These are phyloP conservation scores for Drosophila bifasciata DNA, from an alignment of 1,140 invertebrate genomes.

Conservation along the genomic window DNA sequence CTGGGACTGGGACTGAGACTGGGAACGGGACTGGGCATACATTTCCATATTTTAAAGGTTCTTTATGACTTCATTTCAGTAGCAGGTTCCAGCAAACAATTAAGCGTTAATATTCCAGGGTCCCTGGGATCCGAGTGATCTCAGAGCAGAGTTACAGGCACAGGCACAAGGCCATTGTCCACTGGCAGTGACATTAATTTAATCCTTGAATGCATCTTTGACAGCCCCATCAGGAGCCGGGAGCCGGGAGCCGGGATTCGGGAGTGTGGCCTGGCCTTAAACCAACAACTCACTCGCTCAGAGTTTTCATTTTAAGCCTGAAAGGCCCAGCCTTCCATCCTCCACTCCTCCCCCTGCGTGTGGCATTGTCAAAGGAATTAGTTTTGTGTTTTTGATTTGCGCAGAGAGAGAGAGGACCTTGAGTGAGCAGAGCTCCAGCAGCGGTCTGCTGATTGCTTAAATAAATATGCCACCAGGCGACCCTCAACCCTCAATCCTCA, in stretches of 20 bases:
- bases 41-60: conserved; percentile 79
- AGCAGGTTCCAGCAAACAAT: conserved; percentile 69
- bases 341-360: conserved; percentile 42
- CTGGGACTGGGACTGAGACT: neutral
- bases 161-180: conserved; percentile 57
- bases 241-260: neutral
- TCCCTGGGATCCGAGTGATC: conserved; percentile 2
- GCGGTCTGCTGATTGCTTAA: conserved; percentile 78
- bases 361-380: conserved; percentile 82
- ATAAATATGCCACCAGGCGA: conserved; percentile 74
- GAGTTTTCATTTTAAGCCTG: conserved; percentile 30
- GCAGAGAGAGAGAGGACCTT: conserved; percentile 56
- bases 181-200: conserved; percentile 82
- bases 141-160: too few species aligned
- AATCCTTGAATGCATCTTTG: conserved; percentile 83
- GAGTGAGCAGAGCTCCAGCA: conserved; percentile 53
- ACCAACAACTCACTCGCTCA: conserved; percentile 38
- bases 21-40: conserved; percentile 32
- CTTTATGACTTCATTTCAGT: conserved; percentile 75
- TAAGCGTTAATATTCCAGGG: conserved; percentile 72
- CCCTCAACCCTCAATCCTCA: conserved; percentile 4
- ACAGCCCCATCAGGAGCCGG: conserved; percentile 56
- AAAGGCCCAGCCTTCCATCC: conserved; percentile 4
- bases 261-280: conserved; percentile 3
- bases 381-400: conserved; percentile 82